phyloP scores from a whole-genome alignment of 2,888 invertebrate genomes.

The Clivina fossor region DNA sequence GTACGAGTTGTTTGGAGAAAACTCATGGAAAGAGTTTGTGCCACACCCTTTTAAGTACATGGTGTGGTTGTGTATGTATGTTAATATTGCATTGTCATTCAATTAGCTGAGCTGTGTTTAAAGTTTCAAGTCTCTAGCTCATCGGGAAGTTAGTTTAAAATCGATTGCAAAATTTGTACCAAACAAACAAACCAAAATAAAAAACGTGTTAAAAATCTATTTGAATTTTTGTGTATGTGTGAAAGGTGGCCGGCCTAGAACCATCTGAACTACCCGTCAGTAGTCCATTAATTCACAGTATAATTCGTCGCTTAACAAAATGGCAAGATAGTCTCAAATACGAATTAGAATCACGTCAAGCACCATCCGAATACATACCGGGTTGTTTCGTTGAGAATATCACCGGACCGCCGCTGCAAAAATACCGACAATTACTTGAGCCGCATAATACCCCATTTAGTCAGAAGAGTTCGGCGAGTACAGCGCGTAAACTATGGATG shows the following conservation, averaged over 20 bases:
- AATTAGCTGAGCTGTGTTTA: too few species aligned
- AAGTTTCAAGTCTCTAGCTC: too few species aligned
- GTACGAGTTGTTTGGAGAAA: too few species aligned
- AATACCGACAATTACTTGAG: slow-evolving; percentile 88
- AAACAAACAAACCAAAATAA: too few species aligned
- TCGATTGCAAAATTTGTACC: too few species aligned
- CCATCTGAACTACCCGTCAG: slow-evolving; percentile 82
- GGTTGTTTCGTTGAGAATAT: slow-evolving; percentile 83
- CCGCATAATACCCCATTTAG: slow-evolving; percentile 95
- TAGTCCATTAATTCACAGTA: slow-evolving; percentile 90
- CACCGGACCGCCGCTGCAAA: slow-evolving; percentile 84
- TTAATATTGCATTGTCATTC: too few species aligned
- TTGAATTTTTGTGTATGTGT: slow-evolving; percentile 12
- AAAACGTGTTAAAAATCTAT: too few species aligned
- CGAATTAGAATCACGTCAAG: slow-evolving; percentile 75
- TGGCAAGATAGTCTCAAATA: slow-evolving; percentile 81
- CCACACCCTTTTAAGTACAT: too few species aligned
- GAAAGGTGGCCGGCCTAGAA: slow-evolving; percentile 52
- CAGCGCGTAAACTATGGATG: slow-evolving; percentile 85
- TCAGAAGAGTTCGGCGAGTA: slow-evolving; percentile 69
- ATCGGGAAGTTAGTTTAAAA: too few species aligned
- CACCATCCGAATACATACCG: slow-evolving; percentile 85
- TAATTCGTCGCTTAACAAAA: slow-evolving; percentile 78
- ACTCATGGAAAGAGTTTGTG: too few species aligned
- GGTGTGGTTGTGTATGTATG: too few species aligned